These are phyloP conservation scores for Psephotus haematonotus DNA, from an alignment of 2,113 vertebrate genomes.

Conservation along the genomic window DNA sequence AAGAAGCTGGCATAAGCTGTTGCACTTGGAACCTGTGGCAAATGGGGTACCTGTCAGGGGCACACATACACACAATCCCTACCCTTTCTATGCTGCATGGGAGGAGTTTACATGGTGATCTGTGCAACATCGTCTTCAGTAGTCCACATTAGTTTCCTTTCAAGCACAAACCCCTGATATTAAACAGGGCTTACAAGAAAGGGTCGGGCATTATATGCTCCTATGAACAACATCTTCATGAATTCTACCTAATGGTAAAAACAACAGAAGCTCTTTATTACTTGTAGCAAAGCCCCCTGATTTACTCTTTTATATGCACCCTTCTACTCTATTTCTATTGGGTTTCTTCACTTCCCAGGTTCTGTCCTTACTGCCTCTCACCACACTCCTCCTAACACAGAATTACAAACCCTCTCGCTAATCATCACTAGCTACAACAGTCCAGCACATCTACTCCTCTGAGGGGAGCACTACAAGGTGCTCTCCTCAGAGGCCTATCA, in stretches of 20 bases:
- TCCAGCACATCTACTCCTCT: background rate
- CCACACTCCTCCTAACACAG: background rate
- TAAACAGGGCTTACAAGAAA: background rate
- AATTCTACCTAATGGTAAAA: background rate
- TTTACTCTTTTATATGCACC: background rate
- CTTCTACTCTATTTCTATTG: background rate
- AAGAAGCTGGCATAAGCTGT: background rate
- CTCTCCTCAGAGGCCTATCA: background rate
- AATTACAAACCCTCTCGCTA: background rate
- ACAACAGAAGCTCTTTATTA: background rate
- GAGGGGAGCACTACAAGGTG: background rate
- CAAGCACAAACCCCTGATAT: background rate
- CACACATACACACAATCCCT: background rate
- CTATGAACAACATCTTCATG: background rate
- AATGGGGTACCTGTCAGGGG: background rate
- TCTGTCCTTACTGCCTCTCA: background rate
- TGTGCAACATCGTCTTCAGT: background rate
- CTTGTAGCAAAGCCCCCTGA: background rate
- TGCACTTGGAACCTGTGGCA: background rate
- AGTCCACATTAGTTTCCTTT: background rate
- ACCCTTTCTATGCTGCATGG: rapidly evolving
- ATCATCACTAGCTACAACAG: background rate
- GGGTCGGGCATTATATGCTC: background rate
- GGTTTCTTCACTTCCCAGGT: background rate
- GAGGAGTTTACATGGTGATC: background rate